Conservation (phyloP, 2,113 vertebrate species). For the Nothobranchius kuhntae region DNA sequence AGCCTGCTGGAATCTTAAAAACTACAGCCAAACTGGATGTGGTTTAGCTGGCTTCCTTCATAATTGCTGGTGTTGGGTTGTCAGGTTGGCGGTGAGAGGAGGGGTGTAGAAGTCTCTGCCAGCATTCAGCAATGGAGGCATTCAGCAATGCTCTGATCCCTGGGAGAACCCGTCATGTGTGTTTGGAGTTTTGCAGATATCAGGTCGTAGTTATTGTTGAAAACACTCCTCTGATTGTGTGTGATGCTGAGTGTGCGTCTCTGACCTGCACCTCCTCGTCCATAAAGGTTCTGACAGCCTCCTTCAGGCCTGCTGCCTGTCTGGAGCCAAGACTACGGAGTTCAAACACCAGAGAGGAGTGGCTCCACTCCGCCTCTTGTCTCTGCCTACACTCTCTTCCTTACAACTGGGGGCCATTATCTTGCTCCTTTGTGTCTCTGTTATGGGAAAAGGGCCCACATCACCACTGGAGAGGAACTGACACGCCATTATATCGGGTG, state of each 20-base stretch:
- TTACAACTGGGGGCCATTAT: conserved; percentile 78
- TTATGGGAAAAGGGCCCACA: conserved; percentile 81
- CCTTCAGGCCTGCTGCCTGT: conserved; percentile 64
- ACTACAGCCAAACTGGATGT: conserved; percentile 80
- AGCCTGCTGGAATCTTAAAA: conserved; percentile 76
- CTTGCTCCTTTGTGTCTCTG: conserved; percentile 76
- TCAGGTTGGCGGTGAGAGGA: conserved; percentile 64
- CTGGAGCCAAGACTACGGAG: conserved; percentile 77
- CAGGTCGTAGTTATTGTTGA: conserved; percentile 17
- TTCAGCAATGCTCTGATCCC: conserved; percentile 60
- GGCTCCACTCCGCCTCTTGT: conserved; percentile 70
- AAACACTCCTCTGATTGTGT: conserved; percentile 19
- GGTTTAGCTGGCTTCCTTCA: conserved; percentile 80
- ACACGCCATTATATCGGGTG: conserved; percentile 85
- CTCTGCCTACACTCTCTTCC: conserved; percentile 63
- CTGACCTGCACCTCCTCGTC: conserved; percentile 58
- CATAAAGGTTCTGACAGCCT: conserved; percentile 62
- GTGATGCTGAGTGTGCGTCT: conserved; percentile 48
- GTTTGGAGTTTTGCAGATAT: not conserved
- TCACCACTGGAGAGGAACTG: conserved; percentile 79
- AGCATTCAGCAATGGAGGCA: conserved; percentile 70
- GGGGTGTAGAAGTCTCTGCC: conserved; percentile 53
- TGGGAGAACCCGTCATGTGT: conserved; percentile 47
- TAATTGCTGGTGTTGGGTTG: conserved; percentile 82
- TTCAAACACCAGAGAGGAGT: conserved; percentile 74